Evolutionary conservation across 2,113 vertebrate genomes (phyloP), one percentile per base, ranked within the genome.

Genomic region (Benitochromis conjunctus): DNA sequence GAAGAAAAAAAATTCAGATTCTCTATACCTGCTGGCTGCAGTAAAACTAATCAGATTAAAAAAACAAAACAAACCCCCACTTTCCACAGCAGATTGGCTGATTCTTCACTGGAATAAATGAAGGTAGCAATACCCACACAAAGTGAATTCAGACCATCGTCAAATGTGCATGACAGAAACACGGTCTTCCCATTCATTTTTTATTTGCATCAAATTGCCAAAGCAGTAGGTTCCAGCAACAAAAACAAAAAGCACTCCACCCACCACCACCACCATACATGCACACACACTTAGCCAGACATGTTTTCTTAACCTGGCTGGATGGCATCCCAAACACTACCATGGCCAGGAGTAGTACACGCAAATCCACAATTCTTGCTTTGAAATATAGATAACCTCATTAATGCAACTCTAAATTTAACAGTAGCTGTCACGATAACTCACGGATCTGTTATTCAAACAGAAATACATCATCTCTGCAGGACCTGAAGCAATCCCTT

Each of bases 21-120:
- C 14, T 29, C 24, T 48, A 10, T 48, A 29, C 11, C 24, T 29
- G 66, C 24, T 48, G 41, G 21, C 3, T 7, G 66, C 19, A 71
- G 24, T 48, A 48, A 74, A 74, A 48, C 66, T 74, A 18, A 74
- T 74, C 41, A 48, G 41, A 48, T 43, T 18, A 14, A 1, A 10
- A 26, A 43, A 2, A 53, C 7, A 41, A 55, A 18, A 8, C 0
- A 0, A 0, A 2, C 3, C 2, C 8, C 6, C 19, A 41, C n/a
- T 43, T 24, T 48, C 41, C 24, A 48, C 21, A 48, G 3, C 24
- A 48, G 24, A 26, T 48, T 46, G 21, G 21, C 66, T 10, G 41
- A 48, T 48, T 48, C 41, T 48, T 18, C 26, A 43, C 41, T 48
- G 16, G 21, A 74, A 74, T 74, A 29, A 29, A 74, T 74, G 0